Evolutionary conservation across 1,140 invertebrate genomes (phyloP).

Genomic region (Tetraneura akinire): DNA sequence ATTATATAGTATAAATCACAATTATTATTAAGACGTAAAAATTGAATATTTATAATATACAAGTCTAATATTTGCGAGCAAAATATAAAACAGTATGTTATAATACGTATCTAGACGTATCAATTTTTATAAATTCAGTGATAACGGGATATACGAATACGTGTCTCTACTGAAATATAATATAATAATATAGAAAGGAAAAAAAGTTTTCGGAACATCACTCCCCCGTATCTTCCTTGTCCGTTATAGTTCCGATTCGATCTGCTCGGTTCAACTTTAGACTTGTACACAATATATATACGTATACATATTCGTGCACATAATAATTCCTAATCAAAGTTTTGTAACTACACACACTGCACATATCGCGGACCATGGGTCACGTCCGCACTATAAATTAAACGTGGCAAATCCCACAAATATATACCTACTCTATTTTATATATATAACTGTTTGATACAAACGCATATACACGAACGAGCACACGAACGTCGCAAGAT

Average conservation of each 20-base stretch:
- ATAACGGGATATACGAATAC: too few species aligned
- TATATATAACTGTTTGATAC: slow-evolving; percentile 7
- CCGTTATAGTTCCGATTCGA: background rate
- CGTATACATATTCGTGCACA: background rate
- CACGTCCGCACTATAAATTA: slow-evolving; percentile 45
- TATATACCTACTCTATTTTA: background rate
- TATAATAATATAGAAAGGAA: too few species aligned
- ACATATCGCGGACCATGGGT: slow-evolving; percentile 10
- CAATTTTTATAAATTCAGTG: too few species aligned
- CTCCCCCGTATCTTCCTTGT: background rate
- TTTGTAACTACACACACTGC: slow-evolving; percentile 22
- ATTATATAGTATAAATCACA: too few species aligned
- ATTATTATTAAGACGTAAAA: too few species aligned
- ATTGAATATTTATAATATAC: too few species aligned
- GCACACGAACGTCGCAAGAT: background rate
- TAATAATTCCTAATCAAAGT: slow-evolving; percentile 46
- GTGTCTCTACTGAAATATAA: too few species aligned
- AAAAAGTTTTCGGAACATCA: too few species aligned
- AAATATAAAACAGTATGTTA: too few species aligned
- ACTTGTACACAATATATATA: background rate
- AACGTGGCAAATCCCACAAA: slow-evolving; percentile 30
- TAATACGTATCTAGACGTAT: too few species aligned
- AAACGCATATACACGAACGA: background rate
- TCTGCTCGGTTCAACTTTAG: background rate
- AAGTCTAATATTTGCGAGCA: too few species aligned